Evolutionary conservation across 2,888 invertebrate species (phyloP).

Genomic region (Cheilosia grossa): DNA sequence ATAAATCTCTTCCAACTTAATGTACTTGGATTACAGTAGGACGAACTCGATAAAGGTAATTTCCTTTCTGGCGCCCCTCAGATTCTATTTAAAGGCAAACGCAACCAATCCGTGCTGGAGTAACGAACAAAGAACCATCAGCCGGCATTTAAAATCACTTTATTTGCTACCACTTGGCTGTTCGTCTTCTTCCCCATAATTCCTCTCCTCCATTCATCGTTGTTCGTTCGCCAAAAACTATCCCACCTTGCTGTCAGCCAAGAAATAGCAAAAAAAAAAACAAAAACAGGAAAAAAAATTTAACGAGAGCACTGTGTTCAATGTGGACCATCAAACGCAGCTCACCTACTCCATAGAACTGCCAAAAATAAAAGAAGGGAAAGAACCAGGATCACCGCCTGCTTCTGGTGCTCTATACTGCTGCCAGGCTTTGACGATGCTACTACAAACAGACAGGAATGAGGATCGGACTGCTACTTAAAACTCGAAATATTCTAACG

Average conservation of each 20-base stretch:
- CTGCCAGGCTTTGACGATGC: constrained; percentile 51
- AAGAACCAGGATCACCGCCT: constrained; percentile 29
- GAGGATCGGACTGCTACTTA: constrained; percentile 61
- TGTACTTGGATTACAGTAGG: constrained; percentile 49
- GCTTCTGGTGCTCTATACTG: constrained; percentile 18
- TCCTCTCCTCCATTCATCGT: constrained; percentile 48
- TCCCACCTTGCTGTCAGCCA: constrained; percentile 46
- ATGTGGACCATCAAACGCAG: constrained; percentile 57
- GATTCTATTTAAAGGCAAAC: constrained; percentile 39
- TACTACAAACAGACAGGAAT: constrained; percentile 20
- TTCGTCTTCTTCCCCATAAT: constrained; percentile 41
- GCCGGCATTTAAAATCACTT: constrained; percentile 70
- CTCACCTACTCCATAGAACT: constrained; percentile 11
- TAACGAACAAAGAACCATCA: constrained; percentile 36
- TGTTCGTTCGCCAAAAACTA: constrained; percentile 61
- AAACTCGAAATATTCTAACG: constrained; percentile 32
- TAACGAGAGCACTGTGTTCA: constrained; percentile 35
- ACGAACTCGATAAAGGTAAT: constrained; percentile 62
- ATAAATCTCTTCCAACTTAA: constrained; percentile 62
- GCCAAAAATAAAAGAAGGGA: constrained; percentile 47
- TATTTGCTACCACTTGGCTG: constrained; percentile 53
- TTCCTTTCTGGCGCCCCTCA: constrained; percentile 18
- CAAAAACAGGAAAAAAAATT: constrained; percentile 4
- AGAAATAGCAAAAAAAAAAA: constrained; percentile 14
- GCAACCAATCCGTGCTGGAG: constrained; percentile 14